Conservation (phyloP, 2,797 vertebrate genomes). For the Scolopax rusticola region DNA sequence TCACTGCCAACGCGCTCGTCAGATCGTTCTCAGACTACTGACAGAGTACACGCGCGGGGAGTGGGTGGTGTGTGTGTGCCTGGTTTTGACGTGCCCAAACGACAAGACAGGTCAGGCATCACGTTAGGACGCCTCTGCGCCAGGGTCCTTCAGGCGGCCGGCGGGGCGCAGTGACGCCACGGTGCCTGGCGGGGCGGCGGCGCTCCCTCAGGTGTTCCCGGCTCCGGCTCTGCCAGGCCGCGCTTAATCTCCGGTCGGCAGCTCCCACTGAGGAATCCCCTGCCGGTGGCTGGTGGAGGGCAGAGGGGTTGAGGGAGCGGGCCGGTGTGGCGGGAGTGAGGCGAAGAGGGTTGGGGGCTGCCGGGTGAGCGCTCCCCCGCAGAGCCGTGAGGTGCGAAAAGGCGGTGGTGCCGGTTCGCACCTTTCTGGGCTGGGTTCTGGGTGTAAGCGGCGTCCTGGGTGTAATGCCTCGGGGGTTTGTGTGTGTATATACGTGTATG, state of each 20-base stretch:
- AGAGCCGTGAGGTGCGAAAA: neutral
- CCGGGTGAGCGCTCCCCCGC: neutral
- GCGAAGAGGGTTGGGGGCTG: neutral
- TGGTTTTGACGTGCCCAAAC: accelerated
- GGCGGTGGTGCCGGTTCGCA: neutral
- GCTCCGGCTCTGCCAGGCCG: accelerated
- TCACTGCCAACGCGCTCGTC: accelerated
- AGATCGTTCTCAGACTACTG: accelerated
- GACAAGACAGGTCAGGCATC: neutral
- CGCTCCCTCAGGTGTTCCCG: accelerated
- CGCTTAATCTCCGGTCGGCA: neutral
- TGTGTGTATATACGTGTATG: no score
- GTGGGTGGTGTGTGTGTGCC: no score
- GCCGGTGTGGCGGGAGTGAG: neutral
- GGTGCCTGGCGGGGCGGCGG: neutral
- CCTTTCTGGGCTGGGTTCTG: neutral
- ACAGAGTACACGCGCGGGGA: accelerated
- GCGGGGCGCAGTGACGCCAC: accelerated
- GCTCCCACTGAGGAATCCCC: neutral
- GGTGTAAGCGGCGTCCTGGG: neutral
- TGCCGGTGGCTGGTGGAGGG: no score
- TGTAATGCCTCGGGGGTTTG: no score
- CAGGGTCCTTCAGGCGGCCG: neutral
- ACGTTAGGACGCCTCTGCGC: accelerated
- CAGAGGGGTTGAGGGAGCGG: neutral